Percentiles rank a stretch among this genome's conserved stretches.
Conservation (phyloP, 2,797 vertebrate species). For the Gambelia wislizenii region DNA sequence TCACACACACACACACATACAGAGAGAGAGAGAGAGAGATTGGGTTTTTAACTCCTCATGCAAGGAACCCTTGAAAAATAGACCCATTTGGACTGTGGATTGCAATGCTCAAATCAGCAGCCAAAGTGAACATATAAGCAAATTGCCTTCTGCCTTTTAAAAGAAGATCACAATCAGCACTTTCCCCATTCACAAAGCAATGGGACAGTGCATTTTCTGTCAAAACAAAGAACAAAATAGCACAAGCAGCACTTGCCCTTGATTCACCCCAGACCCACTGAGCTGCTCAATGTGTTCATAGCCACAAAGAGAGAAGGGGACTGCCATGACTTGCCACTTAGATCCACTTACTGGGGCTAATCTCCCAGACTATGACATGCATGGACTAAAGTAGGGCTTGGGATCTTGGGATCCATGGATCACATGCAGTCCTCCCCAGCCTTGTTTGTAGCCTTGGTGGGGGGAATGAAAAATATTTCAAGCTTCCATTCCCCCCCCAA, state of each 20-base stretch:
- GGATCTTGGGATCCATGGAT: too few species aligned
- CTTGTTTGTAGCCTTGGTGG: too few species aligned
- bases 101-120: constrained; percentile 25
- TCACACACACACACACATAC: not conserved
- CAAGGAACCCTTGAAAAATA: constrained; percentile 23
- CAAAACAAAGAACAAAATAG: constrained; percentile 50
- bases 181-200: constrained; percentile 5
- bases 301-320: not conserved
- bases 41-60: fast-evolving
- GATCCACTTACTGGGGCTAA: not conserved
- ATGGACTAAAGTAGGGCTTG: not conserved
- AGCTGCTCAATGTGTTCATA: constrained; percentile 15
- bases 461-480: too few species aligned
- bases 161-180: not conserved
- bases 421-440: too few species aligned
- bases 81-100: constrained; percentile 13
- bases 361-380: not conserved
- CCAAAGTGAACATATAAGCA: constrained; percentile 53
- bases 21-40: not conserved
- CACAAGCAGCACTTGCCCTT: constrained; percentile 45
- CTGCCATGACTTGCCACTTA: not conserved
- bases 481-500: too few species aligned
- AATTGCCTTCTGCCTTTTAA: constrained; percentile 57
- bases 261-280: constrained; percentile 22
- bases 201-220: constrained; percentile 45